Evolutionary conservation across 2,888 invertebrate species (phyloP).

Genomic region (Euclidia mi): DNA sequence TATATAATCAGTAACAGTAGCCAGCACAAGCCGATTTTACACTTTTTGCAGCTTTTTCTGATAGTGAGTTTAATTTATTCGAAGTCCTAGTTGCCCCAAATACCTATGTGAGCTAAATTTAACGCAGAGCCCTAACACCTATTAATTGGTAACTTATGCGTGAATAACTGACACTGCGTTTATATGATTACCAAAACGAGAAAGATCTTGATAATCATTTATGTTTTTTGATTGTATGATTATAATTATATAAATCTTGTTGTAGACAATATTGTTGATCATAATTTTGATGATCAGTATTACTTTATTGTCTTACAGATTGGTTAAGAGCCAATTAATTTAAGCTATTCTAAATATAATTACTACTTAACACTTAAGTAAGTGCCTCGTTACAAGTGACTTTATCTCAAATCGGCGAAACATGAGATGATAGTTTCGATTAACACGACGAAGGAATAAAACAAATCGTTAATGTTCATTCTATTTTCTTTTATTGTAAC

Average conservation of each 20-base stretch:
- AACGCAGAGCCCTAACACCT: too few relatives aligned
- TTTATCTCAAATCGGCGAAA: conserved; percentile 42
- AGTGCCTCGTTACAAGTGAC: conserved; percentile 38
- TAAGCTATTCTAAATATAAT: conserved; percentile 19
- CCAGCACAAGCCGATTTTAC: too few relatives aligned
- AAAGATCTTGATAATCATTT: too few relatives aligned
- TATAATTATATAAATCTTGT: background rate
- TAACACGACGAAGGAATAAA: conserved; percentile 53
- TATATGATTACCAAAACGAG: too few relatives aligned
- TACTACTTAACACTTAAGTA: conserved; percentile 19
- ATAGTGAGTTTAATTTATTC: too few relatives aligned
- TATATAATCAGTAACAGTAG: too few relatives aligned
- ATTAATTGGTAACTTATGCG: too few relatives aligned
- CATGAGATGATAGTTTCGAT: conserved; percentile 38
- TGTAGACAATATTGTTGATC: background rate
- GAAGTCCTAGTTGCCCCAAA: too few relatives aligned
- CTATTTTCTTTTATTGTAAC: conserved; percentile 67
- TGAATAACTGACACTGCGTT: too few relatives aligned
- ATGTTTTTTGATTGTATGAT: too few relatives aligned
- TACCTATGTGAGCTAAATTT: too few relatives aligned
- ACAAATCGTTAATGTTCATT: conserved; percentile 67
- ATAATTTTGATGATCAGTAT: background rate
- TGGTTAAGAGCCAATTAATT: conserved; percentile 20
- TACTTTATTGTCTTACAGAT: background rate
- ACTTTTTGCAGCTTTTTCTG: too few relatives aligned